Evolutionary conservation across 2,888 invertebrate genomes (phyloP), one percentile per base, ranked within the genome.

Genomic region (Alentia gelatinosa): DNA sequence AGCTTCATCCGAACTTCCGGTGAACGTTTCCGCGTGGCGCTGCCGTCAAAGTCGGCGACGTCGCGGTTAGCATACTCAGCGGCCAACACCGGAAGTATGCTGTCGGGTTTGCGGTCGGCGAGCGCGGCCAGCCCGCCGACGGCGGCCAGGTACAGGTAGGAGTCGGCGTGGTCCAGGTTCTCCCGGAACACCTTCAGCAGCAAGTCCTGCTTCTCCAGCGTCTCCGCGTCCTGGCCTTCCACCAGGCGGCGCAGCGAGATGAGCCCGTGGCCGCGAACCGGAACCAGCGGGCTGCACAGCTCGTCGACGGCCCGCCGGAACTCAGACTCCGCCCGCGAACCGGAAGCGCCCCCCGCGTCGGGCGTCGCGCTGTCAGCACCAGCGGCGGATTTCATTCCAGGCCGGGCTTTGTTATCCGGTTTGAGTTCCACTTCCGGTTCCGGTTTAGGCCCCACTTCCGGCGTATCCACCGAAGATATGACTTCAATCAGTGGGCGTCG

Each of bases 201-300:
- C 92, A 97, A 97, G n/a, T 94, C 93, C 75, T 92, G 91, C 63
- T 93, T 94, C 35, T 91, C 96, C 92, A 97, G 94, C 15, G 97
- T 97, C 94, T 97, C 97, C 39, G 96, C 93, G 96, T 98, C 97
- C 92, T 97, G 97, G 30, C 96, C 96, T 94, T 97, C 97, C 89
- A 98, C 97, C n/a, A 98, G 96, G 96, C 97, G 97, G 26, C 97
- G 97, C 26, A 98, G 96, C 88, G 97, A 96, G 93, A 98, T 97
- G 56, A 98, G 96, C 9, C 97, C 98, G 96, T 98, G 98, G 19
- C 98, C 98, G 95, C 97, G 97, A 0, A 98, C 97, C n/a, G 98
- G 98, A 84, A 98, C 95, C 91, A 98, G 95, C 39, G 97, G 97
- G 96, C 98, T 97, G 94, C 97, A 97, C 33, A 97, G 96, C 95